Percentiles rank a stretch among this genome's conserved stretches.
phyloP scores from a whole-genome alignment of 2,888 invertebrate species.

The Thecophora atra region DNA sequence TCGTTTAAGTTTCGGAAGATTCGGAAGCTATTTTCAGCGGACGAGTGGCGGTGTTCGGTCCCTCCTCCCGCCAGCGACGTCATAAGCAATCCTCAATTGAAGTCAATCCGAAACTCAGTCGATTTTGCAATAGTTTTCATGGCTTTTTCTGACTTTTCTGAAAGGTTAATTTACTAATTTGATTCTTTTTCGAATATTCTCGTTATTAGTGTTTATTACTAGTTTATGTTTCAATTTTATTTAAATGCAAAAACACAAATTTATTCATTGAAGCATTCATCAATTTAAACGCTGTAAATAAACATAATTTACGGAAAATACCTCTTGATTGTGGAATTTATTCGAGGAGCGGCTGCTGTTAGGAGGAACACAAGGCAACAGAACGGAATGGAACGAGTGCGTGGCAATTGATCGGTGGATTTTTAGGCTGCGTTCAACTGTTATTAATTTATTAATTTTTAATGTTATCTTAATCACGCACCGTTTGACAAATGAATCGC shows the following conservation, averaged over 20 bases:
- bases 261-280: no score
- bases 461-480: neutral
- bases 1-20: slow-evolving; percentile 25
- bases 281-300: no score
- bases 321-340: neutral
- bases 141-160: no score
- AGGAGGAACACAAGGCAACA: neutral
- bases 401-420: neutral
- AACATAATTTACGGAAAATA: neutral
- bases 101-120: no score
- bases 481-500: neutral
- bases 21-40: slow-evolving; percentile 10
- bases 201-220: no score
- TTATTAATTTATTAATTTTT: slow-evolving; percentile 10
- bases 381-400: neutral
- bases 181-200: no score
- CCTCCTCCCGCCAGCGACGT: no score
- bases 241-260: no score
- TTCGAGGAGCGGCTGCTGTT: neutral
- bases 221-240: no score
- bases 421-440: neutral
- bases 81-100: no score
- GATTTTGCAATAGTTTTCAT: no score
- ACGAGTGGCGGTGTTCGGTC: neutral
- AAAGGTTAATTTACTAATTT: no score